phyloP scores from a whole-genome alignment of 2,113 vertebrate species.

The Hydrochoerus hydrochaeris region DNA sequence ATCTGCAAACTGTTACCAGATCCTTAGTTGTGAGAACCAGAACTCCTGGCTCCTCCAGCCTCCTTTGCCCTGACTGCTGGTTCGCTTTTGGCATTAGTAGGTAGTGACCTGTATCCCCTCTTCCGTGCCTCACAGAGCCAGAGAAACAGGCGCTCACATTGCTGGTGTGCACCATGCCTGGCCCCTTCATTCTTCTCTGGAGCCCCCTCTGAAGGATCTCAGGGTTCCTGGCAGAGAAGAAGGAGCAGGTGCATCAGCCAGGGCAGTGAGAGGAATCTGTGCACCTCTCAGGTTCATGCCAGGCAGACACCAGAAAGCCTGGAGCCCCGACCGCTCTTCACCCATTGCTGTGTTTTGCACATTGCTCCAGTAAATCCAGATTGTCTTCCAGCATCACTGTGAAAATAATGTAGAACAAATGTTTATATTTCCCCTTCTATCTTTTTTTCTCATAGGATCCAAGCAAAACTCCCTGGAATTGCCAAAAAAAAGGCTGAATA shows the following conservation, averaged over 20 bases:
- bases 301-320: not conserved
- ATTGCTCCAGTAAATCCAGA: not conserved
- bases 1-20: not conserved
- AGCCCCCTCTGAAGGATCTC: not conserved
- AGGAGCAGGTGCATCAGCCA: not conserved
- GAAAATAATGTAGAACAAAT: not conserved
- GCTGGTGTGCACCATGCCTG: not conserved
- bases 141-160: not conserved
- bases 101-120: not conserved
- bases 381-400: not conserved
- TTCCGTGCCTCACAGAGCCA: not conserved
- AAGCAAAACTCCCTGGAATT: conserved; percentile 92
- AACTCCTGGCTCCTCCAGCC: not conserved
- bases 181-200: not conserved
- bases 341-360: not conserved
- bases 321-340: not conserved
- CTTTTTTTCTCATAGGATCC: conserved; percentile 85
- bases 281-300: not conserved
- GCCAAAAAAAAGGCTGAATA: conserved; percentile 94
- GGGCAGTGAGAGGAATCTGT: rapidly evolving
- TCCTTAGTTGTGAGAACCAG: not conserved
- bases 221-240: not conserved
- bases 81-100: not conserved
- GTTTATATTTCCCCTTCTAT: not conserved
- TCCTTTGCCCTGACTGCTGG: not conserved